Conservation (phyloP, 1,140 invertebrate genomes). For the Epicauta chinensis region DNA sequence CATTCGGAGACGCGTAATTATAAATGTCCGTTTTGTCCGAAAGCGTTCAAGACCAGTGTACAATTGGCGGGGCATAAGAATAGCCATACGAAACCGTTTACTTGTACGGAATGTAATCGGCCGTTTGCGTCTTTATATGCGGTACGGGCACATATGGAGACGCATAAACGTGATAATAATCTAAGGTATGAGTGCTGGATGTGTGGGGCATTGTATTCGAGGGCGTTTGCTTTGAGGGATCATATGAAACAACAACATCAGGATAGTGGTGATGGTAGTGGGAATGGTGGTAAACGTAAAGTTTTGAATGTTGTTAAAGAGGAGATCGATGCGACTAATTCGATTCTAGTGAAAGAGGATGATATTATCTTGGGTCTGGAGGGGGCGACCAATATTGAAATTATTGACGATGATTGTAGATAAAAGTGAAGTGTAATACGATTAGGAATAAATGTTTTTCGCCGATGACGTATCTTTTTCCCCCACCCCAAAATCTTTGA, state of each 20-base stretch:
- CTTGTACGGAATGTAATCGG: conserved; percentile 63
- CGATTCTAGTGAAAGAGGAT: conserved; percentile 13
- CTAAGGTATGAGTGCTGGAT: conserved; percentile 60
- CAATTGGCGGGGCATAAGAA: conserved; percentile 70
- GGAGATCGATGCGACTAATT: conserved; percentile 14
- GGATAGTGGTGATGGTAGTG: conserved; percentile 24
- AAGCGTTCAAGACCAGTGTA: conserved; percentile 68
- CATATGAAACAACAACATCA: conserved; percentile 58
- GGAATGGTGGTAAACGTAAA: conserved; percentile 19
- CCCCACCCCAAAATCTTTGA: no score
- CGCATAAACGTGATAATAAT: conserved; percentile 61
- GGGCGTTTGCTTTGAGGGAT: conserved; percentile 62
- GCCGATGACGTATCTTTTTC: no score
- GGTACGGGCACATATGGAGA: conserved; percentile 63
- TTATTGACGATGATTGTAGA: conserved; percentile 1
- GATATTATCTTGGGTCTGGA: conserved; percentile 14
- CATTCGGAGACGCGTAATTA: conserved; percentile 65
- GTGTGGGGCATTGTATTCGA: conserved; percentile 68
- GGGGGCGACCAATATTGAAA: conserved; percentile 3
- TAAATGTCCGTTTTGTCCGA: conserved; percentile 65
- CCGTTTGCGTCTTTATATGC: conserved; percentile 69
- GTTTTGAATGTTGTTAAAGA: conserved; percentile 9
- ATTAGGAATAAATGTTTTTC: no score
- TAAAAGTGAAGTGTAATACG: neutral
- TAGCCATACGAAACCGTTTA: conserved; percentile 69